Evolutionary conservation across 1,140 invertebrate genomes (phyloP).

Genomic region (Drosophila sucinea): DNA sequence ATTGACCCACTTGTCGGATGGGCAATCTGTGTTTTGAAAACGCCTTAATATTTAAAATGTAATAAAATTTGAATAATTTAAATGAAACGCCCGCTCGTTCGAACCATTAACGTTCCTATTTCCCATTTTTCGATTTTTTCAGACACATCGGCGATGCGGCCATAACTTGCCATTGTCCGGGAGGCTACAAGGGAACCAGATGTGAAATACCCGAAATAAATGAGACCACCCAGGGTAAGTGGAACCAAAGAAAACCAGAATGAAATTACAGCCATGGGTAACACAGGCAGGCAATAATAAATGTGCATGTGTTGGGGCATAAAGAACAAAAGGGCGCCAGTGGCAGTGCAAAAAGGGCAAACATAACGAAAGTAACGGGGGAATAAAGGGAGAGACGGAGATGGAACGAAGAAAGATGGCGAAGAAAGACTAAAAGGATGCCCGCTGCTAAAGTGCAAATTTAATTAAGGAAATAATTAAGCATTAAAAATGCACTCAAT

Average conservation of each 20-base stretch:
- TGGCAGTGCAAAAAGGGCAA: neutral
- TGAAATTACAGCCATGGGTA: constrained; percentile 35
- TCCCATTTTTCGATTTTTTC: constrained; percentile 47
- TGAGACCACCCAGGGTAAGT: constrained; percentile 78
- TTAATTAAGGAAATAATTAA: constrained; percentile 82
- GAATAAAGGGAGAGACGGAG: neutral
- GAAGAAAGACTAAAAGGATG: constrained; percentile 3
- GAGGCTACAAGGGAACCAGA: constrained; percentile 87
- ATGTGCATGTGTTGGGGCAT: constrained; percentile 44
- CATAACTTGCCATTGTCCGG: constrained; percentile 87
- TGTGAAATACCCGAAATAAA: constrained; percentile 86
- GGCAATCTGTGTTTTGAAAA: neutral
- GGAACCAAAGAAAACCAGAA: constrained; percentile 5
- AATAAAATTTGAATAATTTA: constrained; percentile 3
- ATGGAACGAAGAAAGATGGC: neutral
- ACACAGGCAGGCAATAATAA: constrained; percentile 50
- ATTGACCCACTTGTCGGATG: too few relatives aligned
- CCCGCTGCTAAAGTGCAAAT: constrained; percentile 53
- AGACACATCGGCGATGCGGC: constrained; percentile 89
- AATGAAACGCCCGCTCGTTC: neutral
- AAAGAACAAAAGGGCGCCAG: constrained; percentile 14
- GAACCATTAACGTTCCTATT: constrained; percentile 1
- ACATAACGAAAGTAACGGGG: neutral
- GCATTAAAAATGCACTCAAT: constrained; percentile 75
- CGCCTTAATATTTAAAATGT: neutral